A percentile compares a stretch with the other conserved stretches of the same genome.
These are phyloP conservation scores for Amniataba percoides DNA, from an alignment of 2,797 vertebrate genomes.

Conservation along the genomic window DNA sequence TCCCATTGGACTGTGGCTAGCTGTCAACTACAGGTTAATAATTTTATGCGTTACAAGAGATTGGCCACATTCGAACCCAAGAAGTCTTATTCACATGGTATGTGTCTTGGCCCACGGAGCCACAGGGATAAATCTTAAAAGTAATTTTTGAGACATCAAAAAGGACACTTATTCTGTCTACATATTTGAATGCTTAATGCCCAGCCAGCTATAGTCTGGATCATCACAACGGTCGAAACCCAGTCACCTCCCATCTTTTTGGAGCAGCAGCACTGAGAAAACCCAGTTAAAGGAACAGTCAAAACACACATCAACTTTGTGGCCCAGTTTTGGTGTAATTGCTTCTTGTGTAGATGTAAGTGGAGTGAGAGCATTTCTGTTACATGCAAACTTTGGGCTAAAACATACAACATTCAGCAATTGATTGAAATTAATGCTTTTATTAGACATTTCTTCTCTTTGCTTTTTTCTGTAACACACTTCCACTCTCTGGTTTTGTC, in stretches of 20 bases:
- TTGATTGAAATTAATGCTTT: background rate
- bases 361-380: background rate
- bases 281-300: background rate
- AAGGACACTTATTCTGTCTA: background rate
- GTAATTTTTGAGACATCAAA: background rate
- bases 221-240: background rate
- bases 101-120: background rate
- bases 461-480: background rate
- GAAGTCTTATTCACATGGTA: conserved; percentile 15
- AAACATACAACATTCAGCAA: background rate
- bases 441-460: background rate
- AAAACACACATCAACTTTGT: too few relatives aligned
- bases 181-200: background rate
- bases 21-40: conserved; percentile 10
- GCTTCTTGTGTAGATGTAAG: background rate
- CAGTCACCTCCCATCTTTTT: background rate
- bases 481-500: background rate
- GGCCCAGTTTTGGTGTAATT: too few relatives aligned
- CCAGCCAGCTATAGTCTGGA: background rate
- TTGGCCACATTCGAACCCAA: conserved; percentile 15
- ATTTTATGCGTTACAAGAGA: conserved; percentile 14
- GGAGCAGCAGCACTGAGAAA: background rate
- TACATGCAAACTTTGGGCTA: background rate
- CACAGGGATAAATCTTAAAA: background rate
- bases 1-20: conserved; percentile 7